Evolutionary conservation across 1,140 invertebrate species (phyloP).

Genomic region (Cyclargus thomasi): DNA sequence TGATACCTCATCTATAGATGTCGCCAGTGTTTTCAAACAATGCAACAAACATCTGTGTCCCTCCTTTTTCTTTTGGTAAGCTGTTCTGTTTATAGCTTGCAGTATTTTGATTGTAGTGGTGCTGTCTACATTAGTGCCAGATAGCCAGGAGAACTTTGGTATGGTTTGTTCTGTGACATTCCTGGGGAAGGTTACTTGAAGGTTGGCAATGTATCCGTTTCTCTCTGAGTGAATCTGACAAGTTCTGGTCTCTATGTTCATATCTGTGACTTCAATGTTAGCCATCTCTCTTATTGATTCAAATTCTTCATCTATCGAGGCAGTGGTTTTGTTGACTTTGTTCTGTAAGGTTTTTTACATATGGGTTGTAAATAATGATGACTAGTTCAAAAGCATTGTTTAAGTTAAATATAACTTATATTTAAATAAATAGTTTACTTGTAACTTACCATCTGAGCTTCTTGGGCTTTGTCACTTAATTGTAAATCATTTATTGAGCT

Average conservation of each 20-base stretch:
- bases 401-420: too few relatives aligned
- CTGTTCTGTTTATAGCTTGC: constrained; percentile 68
- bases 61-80: constrained; percentile 64
- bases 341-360: constrained; percentile 27
- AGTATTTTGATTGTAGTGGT: constrained; percentile 69
- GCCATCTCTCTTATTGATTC: constrained; percentile 85
- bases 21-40: constrained; percentile 68
- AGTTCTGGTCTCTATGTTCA: constrained; percentile 83
- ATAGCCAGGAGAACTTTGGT: constrained; percentile 70
- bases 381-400: too few relatives aligned
- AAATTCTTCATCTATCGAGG: constrained; percentile 86
- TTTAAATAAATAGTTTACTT: constrained; percentile 6
- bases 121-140: constrained; percentile 69
- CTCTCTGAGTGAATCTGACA: constrained; percentile 84
- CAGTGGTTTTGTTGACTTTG: constrained; percentile 42
- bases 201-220: constrained; percentile 82
- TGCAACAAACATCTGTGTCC: constrained; percentile 65
- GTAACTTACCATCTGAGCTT: constrained; percentile 58
- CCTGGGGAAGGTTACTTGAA: constrained; percentile 87
- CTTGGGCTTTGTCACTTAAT: constrained; percentile 53
- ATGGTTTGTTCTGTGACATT: constrained; percentile 78
- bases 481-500: constrained; percentile 58
- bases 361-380: constrained; percentile 17
- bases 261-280: constrained; percentile 89
- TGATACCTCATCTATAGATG: constrained; percentile 65